Base-by-base conservation (phyloP, 1,140 invertebrate species). In the Solen grandis region DNA sequence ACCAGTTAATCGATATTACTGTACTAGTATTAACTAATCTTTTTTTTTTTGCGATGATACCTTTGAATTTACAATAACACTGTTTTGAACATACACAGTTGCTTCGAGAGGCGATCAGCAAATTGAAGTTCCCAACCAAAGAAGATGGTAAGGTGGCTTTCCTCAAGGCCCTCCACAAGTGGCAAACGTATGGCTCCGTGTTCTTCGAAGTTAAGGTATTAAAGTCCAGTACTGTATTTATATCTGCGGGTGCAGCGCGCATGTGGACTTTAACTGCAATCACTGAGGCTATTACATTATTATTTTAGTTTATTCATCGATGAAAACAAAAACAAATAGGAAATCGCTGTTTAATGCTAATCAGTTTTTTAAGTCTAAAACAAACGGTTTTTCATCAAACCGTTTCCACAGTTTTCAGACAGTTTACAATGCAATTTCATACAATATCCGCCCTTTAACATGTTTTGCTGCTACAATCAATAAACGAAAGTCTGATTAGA, bases 141-240 rank as follows among this genome's bases (percentile, higher is more conserved):
- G 85, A 87, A 14, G 84, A 87, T 19, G 88, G 85, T 22, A 88
- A 87, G 35, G 57, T 81, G 4, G 80, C 77, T 5, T 89, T 88
- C 50, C 81, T 89, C 19, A 82, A 84, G 25, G 41, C 70, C 5
- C 27, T 85, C 0, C 35, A 59, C 33, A 81, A 82, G 25, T 85
- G 77, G 80, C 84, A 86, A 29, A 90, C 89, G 2, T 90, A 87
- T 80, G 89, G 89, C 19, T 88, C 86, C 5, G 87, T 90, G 0
- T 90, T 90, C 80, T 90, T 89, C 83, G 87, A 89, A 81, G 87
- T 90, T 1, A 89, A 88, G 85, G 89, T 89, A 82, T 54, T 76
- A 60, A 13, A 4, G n/a, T 25, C 5, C 19, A 62, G 13, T 52
- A 14, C n/a, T 52, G 13, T 52, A 14, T n/a, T 52, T 52, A 14